phyloP scores from a whole-genome alignment of 1,140 invertebrate genomes.

The Halesus radiatus region DNA sequence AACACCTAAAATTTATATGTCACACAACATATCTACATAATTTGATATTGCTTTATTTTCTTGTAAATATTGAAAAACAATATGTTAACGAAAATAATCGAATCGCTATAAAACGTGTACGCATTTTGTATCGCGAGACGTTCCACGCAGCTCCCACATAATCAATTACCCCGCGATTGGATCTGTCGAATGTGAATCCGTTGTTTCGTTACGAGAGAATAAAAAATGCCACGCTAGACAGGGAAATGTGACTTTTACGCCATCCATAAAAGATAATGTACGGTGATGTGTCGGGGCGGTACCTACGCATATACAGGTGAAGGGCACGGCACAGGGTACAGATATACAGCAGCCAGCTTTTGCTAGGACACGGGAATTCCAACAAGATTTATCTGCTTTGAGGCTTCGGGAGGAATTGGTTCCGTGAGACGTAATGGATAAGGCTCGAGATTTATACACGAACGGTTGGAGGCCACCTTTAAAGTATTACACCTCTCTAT shows the following conservation, averaged over 20 bases:
- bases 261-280: constrained; percentile 15
- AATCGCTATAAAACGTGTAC: too few relatives aligned
- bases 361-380: not conserved
- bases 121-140: too few relatives aligned
- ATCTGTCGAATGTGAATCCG: constrained; percentile 20
- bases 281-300: not conserved
- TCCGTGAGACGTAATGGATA: constrained; percentile 3
- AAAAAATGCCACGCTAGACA: not conserved
- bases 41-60: too few relatives aligned
- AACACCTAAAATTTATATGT: too few relatives aligned
- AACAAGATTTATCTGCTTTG: constrained; percentile 13
- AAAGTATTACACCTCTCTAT: not conserved
- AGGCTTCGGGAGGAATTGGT: constrained; percentile 10
- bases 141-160: not conserved
- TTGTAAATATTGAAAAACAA: too few relatives aligned
- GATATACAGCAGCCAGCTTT: not conserved
- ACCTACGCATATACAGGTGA: too few relatives aligned
- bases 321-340: too few relatives aligned
- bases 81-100: too few relatives aligned
- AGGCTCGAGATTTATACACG: not conserved
- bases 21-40: too few relatives aligned
- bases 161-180: not conserved
- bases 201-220: too few relatives aligned
- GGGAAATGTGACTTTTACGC: constrained; percentile 13
- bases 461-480: not conserved